Base-by-base conservation (phyloP, 1,140 invertebrate species). In the Theocolax elegans region DNA sequence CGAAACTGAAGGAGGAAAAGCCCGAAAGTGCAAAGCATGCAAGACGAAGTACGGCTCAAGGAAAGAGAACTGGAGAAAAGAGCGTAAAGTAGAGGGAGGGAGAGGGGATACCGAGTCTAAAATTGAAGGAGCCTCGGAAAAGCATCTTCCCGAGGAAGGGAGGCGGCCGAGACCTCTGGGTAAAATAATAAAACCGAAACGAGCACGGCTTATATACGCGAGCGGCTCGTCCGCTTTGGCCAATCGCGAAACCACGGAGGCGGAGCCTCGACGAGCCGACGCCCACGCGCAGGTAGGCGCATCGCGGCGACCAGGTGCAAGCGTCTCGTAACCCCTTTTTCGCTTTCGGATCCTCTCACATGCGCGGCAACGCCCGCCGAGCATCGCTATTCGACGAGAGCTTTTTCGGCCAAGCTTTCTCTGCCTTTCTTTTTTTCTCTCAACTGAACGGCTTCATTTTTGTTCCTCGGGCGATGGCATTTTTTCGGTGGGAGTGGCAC, bases 121-220 rank as follows among this genome's bases (percentile, higher is more conserved):
- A 54, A 54, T 54, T 54, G 51, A 56, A 56, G 53, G 15, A 13
- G 12, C 17, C n/a, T 15, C 15, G 19, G 48, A 49, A 17, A 17
- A 25, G 48, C 21, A 17, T 9, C 31, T 4, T 10, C 31, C 10
- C 10, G 10, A 35, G 31, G 31, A 6, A 35, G 10, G 31, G 10
- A 10, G 31, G 31, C n/a, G n/a, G n/a, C n/a, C n/a, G n/a, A n/a
- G n/a, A n/a, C n/a, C n/a, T 40, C 35, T 9, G 21, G 15, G 12
- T 29, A 38, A 60, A 60, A 60, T 60, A 60, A 60, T 60, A 60
- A 60, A 60, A 60, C 46, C 44, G 58, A 27, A 60, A 46, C 23
- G 56, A 59, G 56, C 10, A 13, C 13, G 29, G 51, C 51, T 54
- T 54, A 31, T 27, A 53, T 53, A 53, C 15, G 17, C 27, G 23